Evolutionary conservation across 1,140 invertebrate genomes (phyloP), one percentile per base, ranked within the genome.

Genomic region (Asobara japonica): DNA sequence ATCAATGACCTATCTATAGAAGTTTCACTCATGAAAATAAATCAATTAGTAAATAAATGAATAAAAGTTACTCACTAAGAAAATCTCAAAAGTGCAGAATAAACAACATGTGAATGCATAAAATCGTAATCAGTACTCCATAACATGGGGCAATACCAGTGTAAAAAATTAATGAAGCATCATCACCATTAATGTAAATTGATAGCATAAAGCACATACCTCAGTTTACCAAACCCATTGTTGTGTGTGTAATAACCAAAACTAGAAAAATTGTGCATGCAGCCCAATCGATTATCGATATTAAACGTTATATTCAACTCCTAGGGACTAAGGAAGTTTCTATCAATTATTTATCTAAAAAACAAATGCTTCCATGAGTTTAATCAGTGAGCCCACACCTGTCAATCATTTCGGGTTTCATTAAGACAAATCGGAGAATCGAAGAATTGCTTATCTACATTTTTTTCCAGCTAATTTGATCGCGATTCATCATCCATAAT

Each of bases 301-400:
- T 56, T 56, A 27, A 22, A 4, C 11, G 22, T 22, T 22, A 56
- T 20, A 25, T 27, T 45, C 22, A 56, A 13, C 13, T 25, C 11
- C 22, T 22, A 22, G 22, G 22, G 18, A 25, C 25, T 56, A 56
- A 6, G 1, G 2, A 25, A 3, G 7, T 56, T 56, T 5, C n/a
- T 56, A 5, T 2, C 13, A 56, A 6, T 56, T 56, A 22, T 56
- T 56, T 3, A 25, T 27, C 11, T 36, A 5, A 36, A n/a, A 16
- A 62, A 31, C 30, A 4, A 30, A 30, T 30, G 30, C 41, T 66
- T 65, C 61, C 38, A 29, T 61, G 16, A 73, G 62, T 73, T 56
- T 38, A 69, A 73, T 73, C 72, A 73, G 72, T 73, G 72, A 73
- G 72, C 72, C 20, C 67, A 73, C 72, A 65, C 65, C 25, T 61